These are phyloP conservation scores for Chrysolina oricalcia DNA, from an alignment of 2,888 invertebrate genomes.

Conservation along the genomic window DNA sequence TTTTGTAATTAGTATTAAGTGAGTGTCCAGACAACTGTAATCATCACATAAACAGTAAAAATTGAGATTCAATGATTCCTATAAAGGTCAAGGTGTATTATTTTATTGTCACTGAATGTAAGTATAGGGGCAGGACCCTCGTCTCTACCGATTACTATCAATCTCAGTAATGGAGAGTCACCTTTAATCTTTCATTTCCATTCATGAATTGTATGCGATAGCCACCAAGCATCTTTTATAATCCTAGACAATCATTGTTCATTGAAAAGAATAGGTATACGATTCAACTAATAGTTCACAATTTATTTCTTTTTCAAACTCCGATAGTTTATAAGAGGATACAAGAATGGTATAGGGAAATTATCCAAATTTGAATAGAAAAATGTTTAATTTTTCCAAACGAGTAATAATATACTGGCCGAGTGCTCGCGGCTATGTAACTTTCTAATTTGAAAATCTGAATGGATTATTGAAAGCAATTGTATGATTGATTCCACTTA, in stretches of 20 bases:
- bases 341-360: too few relatives aligned
- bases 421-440: too few relatives aligned
- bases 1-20: not conserved
- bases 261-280: not conserved
- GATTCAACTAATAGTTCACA: too few relatives aligned
- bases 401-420: too few relatives aligned
- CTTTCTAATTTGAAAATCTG: too few relatives aligned
- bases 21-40: not conserved
- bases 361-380: too few relatives aligned
- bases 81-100: conserved; percentile 17
- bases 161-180: conserved; percentile 12
- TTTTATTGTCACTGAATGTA: conserved; percentile 3
- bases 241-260: not conserved
- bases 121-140: conserved; percentile 19
- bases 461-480: too few relatives aligned
- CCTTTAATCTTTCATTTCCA: conserved; percentile 12
- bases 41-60: not conserved
- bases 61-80: not conserved
- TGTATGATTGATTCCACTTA: too few relatives aligned
- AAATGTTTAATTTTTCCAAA: too few relatives aligned
- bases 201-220: not conserved
- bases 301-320: too few relatives aligned
- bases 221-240: not conserved
- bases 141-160: not conserved
- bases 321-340: too few relatives aligned